These are phyloP conservation scores for Teleiodes luculella DNA, from an alignment of 2,888 invertebrate genomes.

Conservation along the genomic window DNA sequence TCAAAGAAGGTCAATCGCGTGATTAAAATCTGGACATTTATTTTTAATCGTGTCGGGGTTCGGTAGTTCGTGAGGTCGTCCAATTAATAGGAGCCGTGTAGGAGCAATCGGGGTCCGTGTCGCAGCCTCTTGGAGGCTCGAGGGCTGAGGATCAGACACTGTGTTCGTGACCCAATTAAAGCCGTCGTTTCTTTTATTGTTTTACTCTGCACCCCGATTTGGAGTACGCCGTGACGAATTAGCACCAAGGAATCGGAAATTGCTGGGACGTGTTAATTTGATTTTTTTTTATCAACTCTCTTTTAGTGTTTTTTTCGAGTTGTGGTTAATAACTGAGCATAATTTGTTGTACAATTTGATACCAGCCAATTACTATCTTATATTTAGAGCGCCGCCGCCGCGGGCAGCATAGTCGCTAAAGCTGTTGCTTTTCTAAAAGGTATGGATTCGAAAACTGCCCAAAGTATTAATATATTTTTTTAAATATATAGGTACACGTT, in stretches of 20 bases:
- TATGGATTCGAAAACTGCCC: too few relatives aligned
- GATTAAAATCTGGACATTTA: conserved; percentile 54
- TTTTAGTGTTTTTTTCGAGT: too few relatives aligned
- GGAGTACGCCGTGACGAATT: conserved; percentile 13
- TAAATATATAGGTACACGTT: too few relatives aligned
- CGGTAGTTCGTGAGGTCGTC: conserved; percentile 44
- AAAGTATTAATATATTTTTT: too few relatives aligned
- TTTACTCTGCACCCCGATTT: conserved; percentile 17
- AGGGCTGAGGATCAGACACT: conserved; percentile 38
- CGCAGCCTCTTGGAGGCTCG: conserved; percentile 46
- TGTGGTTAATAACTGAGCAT: too few relatives aligned
- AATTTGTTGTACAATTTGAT: too few relatives aligned
- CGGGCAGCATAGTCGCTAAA: too few relatives aligned
- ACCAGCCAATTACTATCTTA: too few relatives aligned
- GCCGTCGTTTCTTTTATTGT: conserved; percentile 54
- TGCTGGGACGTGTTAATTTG: neutral
- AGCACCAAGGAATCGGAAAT: conserved; percentile 3
- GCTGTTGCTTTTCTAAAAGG: too few relatives aligned
- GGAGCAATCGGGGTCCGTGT: conserved; percentile 1
- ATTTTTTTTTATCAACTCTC: neutral
- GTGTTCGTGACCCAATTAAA: conserved; percentile 70
- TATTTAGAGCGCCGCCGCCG: too few relatives aligned
- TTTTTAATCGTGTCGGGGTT: conserved; percentile 47
- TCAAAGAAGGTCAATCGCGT: conserved; percentile 16
- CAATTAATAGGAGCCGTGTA: conserved; percentile 53